Evolutionary conservation across 1,140 invertebrate species (phyloP), one percentile per base, ranked within the genome.

Genomic region (Drosophila rhopaloa): DNA sequence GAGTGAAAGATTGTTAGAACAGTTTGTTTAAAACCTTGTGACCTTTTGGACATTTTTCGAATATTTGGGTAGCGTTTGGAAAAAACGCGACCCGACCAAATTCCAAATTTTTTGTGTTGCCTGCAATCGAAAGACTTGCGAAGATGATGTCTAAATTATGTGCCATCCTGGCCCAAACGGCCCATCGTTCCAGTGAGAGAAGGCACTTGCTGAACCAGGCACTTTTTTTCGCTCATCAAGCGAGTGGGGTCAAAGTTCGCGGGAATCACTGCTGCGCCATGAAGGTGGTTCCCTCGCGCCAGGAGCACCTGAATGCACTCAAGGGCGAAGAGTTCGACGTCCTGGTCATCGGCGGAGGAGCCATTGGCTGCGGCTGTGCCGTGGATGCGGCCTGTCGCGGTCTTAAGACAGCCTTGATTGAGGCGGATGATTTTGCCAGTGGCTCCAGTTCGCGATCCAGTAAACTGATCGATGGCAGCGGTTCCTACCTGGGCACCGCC

Each of bases 311-410:
- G 7, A 29, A n/a, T 10, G 50, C 60, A 0, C 10, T 86, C 1
- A 65, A 59, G 53, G 27, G 24, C 4, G 70, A 95, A 40, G 92
- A 93, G 13, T 99, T 96, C 92, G 99, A 99, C 93, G 94, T 99
- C 9, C 93, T 99, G 4, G 96, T 99, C 19, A 96, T 99, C 84
- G 98, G 98, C 3, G 98, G 98, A 1, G 98, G 98, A 29, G 98
- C 98, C 7, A 98, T 97, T 0, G 98, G 97, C 0, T 95, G 96
- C 27, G 98, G 98, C 37, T 98, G 98, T 84, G 84, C 80, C 7
- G 19, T 88, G 7, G 84, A 88, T 7, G 51, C 84, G 5, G 72
- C 65, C 5, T 60, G 76, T 35, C 72, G 84, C 1, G 84, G 84
- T 16, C 59, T 88, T 5, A 80, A 78, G 16, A 84, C 84, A 5